Conservation (phyloP, 1,140 invertebrate genomes). For the Hyles vespertilio region DNA sequence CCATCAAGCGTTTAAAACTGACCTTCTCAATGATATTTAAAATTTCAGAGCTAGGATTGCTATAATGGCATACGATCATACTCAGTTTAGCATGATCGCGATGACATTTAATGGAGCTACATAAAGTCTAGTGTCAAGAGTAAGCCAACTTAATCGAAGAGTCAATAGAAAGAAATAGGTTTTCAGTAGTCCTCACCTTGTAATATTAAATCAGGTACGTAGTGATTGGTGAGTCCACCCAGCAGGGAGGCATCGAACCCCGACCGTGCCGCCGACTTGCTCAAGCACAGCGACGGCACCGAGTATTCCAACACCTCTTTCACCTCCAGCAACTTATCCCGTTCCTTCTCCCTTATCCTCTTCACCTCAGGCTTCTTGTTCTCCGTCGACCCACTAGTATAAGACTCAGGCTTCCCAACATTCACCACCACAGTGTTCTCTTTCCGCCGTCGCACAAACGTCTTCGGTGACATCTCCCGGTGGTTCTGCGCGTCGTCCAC, state of each 20-base stretch:
- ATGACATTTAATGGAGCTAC: too few relatives aligned
- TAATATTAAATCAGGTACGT: constrained; percentile 81
- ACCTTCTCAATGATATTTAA: too few relatives aligned
- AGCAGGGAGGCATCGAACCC: constrained; percentile 74
- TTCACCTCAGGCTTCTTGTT: constrained; percentile 10
- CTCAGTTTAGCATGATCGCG: too few relatives aligned
- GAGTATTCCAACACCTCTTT: constrained; percentile 78
- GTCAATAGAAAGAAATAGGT: too few relatives aligned
- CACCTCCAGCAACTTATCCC: constrained; percentile 47
- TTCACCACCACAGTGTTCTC: constrained; percentile 68
- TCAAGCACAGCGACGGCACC: constrained; percentile 64
- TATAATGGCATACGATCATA: too few relatives aligned
- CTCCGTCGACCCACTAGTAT: constrained; percentile 13
- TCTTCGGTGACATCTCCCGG: constrained; percentile 51
- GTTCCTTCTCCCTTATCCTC: constrained; percentile 38
- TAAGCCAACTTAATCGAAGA: too few relatives aligned
- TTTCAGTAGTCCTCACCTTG: constrained; percentile 42
- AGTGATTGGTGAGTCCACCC: constrained; percentile 81
- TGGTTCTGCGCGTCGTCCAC: constrained; percentile 35
- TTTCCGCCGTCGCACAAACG: constrained; percentile 58
- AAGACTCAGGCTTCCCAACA: constrained; percentile 21
- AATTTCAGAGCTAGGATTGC: too few relatives aligned
- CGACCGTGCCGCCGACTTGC: constrained; percentile 15
- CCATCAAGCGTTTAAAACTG: too few relatives aligned
- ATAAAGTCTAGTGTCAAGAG: too few relatives aligned